Evolutionary conservation across 2,797 vertebrate genomes (phyloP), one percentile per base, ranked within the genome.

Genomic region (Allobates femoralis): DNA sequence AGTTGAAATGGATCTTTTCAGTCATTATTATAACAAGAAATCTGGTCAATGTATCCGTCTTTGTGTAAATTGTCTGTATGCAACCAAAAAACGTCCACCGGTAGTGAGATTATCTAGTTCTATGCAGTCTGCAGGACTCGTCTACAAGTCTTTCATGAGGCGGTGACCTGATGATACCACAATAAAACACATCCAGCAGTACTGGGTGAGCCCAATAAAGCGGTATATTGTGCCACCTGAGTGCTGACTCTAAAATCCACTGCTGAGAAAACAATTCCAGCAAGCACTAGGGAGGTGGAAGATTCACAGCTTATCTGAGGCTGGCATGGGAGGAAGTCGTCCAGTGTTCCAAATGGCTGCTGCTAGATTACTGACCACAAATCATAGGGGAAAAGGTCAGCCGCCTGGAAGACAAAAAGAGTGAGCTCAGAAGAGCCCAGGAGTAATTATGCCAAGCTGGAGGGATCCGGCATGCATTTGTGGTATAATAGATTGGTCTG

Each of bases 301-400:
- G 86, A 88, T 88, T 88, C 86, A 88, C 86, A 56, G 86, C 86
- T 84, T 88, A 88, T 84, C 86, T 81, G 69, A 60, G 62, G 26
- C 82, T 56, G 69, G 82, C 69, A 23, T 88, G 86, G 86, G 34
- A 88, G 82, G 66, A 87, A 87, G 77, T 78, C 66, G 75, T 53
- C 82, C 86, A 85, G 77, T 80, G 82, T 85, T 88, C 82, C 86
- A 84, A 87, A 84, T 81, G 53, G 86, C 86, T 84, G 86, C 86
- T 84, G 82, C 55, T 84, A 88, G 82, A 88, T 88, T 84, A 84
- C 86, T 88, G 86, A 66, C 86, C 86, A 88, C 86, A 88, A 88
- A 88, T 88, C 86, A 88, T 88, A 84, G 86, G 86, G 86, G 86
- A 76, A 87, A 87, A 87, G 82, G 86, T 88, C 86, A 88, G 66